Base-by-base conservation (phyloP, 2,113 vertebrate species). In the Herpailurus yagouaroundi region DNA sequence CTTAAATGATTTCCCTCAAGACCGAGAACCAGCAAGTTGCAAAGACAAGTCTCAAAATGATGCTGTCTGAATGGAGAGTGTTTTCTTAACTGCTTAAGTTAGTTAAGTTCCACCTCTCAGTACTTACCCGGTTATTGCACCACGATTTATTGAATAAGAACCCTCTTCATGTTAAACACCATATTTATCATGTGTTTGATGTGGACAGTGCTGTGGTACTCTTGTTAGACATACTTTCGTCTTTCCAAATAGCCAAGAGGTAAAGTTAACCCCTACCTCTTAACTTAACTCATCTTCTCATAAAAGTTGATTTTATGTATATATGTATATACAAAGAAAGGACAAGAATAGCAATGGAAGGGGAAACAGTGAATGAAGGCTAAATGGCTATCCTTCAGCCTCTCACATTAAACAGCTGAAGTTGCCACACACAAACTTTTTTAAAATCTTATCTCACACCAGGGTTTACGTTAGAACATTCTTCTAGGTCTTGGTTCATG, bases 271-370 rank as follows among this genome's bases (percentile, higher is more conserved):
- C 5, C 10, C 88, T 38, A 55, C 15, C 7, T 52, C 14, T 29
- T n/a, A 89, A 57, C 16, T 57, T 8, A 69, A 69, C 11, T 74
- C 27, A 38, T 25, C 27, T 63, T 66, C 68, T 57, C 57, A 76
- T 16, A 4, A 55, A 83, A 64, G 13, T 64, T 76, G 23, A 36
- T 88, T 48, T 55, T 87, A 38, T 60, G 13, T 23, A 23, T 8
- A 14, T 25, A 25, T 23, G 18, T 21, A n/a, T 13, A 6, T n/a
- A n/a, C 1, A 7, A 6, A 16, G 11, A 31, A 4, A 33, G 27
- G 5, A 11, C 36, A 41, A 68, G 7, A 18, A 33, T 27, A 55
- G 1, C 31, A 57, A 77, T 50, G 14, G 31, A 64, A 84, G 13
- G 1, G 1, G 68, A 36, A 71, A 41, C 5, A 41, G 63, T 76